Evolutionary conservation across 2,888 invertebrate species (phyloP).

Genomic region (Pachydiplax longipennis): DNA sequence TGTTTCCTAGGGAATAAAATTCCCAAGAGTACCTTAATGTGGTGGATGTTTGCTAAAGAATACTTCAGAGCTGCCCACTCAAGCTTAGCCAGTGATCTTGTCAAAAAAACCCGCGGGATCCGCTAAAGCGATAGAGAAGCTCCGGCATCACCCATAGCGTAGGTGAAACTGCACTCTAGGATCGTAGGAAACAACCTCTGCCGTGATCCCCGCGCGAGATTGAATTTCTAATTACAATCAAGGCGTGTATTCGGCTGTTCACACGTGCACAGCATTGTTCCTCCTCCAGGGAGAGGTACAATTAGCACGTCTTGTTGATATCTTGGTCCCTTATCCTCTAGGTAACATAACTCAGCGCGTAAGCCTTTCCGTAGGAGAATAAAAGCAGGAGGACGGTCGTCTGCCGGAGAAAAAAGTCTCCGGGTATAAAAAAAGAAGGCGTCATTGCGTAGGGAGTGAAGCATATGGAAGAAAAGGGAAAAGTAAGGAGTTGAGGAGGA

Average conservation of each 20-base stretch:
- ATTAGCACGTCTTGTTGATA: background rate
- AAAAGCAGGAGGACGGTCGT: background rate
- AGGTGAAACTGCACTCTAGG: too few relatives aligned
- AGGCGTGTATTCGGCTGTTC: background rate
- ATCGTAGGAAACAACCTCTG: background rate
- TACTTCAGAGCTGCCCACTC: too few relatives aligned
- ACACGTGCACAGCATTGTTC: background rate
- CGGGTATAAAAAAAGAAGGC: background rate
- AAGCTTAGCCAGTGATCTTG: too few relatives aligned
- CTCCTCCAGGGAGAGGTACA: background rate
- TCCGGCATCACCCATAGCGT: too few relatives aligned
- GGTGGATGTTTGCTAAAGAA: too few relatives aligned
- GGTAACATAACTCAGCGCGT: background rate
- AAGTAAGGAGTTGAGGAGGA: background rate
- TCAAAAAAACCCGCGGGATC: too few relatives aligned
- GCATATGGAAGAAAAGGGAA: background rate
- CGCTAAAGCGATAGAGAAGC: too few relatives aligned
- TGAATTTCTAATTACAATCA: background rate
- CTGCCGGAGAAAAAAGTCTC: background rate
- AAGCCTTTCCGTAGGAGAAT: background rate
- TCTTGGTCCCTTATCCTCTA: background rate
- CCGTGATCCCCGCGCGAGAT: background rate
- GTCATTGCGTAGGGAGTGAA: background rate
- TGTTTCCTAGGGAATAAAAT: too few relatives aligned
- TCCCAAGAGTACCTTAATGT: too few relatives aligned